A percentile compares a stretch with the other conserved stretches of the same genome.
phyloP scores from a whole-genome alignment of 2,113 vertebrate genomes.

The Megatriorchis doriae region DNA sequence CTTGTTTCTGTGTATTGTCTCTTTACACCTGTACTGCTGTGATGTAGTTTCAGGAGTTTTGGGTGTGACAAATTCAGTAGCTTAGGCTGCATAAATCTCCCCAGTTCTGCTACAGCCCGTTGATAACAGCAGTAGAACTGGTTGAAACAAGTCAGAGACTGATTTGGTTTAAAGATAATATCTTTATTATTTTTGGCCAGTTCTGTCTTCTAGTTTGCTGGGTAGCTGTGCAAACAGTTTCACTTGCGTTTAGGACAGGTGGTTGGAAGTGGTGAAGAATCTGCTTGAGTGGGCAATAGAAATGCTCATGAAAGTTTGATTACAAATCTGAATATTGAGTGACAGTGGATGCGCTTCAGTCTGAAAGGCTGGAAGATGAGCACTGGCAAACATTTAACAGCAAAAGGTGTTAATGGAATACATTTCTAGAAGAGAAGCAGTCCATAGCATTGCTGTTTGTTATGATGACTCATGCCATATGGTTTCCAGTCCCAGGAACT shows the following conservation, averaged over 20 bases:
- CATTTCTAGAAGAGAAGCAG: neutral
- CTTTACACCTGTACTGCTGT: neutral
- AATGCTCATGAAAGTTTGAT: neutral
- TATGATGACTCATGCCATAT: neutral
- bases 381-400: neutral
- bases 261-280: neutral
- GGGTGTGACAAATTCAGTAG: neutral
- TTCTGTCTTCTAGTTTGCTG: neutral
- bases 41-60: neutral
- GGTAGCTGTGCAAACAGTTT: neutral
- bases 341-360: neutral
- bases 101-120: neutral
- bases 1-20: neutral
- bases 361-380: neutral
- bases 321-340: neutral
- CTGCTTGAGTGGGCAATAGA: neutral
- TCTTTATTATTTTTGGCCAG: neutral
- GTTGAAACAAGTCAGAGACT: neutral
- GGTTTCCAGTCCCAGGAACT: neutral
- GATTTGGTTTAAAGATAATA: neutral
- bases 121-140: neutral
- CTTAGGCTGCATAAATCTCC: neutral
- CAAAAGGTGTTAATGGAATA: neutral
- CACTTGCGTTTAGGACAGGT: neutral
- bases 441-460: neutral